Evolutionary conservation across 2,797 vertebrate species (phyloP).

Genomic region (Epinephelus coioides): DNA sequence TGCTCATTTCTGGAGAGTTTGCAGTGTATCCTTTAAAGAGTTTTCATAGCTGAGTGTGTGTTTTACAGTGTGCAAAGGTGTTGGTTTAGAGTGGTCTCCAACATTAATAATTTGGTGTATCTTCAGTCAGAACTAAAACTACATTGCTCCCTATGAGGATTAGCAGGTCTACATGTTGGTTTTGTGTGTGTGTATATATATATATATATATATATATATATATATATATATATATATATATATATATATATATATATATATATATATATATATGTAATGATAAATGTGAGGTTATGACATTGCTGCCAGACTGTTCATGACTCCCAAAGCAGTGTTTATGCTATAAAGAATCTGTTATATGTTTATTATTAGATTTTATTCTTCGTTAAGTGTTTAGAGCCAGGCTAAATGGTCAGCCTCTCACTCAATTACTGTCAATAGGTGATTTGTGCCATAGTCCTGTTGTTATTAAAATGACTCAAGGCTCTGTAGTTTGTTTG

Average conservation of each 20-base stretch:
- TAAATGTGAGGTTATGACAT: slow-evolving; percentile 1
- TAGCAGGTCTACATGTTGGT: neutral
- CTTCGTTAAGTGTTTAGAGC: neutral
- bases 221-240: too few species aligned
- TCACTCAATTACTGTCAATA: neutral
- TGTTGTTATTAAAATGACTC: slow-evolving; percentile 15
- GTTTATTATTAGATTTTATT: neutral
- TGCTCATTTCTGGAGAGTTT: slow-evolving; percentile 4
- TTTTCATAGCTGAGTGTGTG: neutral
- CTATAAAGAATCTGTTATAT: neutral
- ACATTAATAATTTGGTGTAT: neutral
- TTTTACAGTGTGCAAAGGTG: neutral
- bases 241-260: too few species aligned
- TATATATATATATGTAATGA: slow-evolving; percentile 5
- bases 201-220: neutral
- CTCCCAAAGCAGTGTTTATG: slow-evolving; percentile 5
- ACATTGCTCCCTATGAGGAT: neutral
- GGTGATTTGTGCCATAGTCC: neutral
- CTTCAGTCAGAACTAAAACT: slow-evolving; percentile 1
- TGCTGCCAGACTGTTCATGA: slow-evolving; percentile 1
- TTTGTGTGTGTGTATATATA: neutral
- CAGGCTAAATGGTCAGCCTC: neutral
- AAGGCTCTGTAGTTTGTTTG: slow-evolving; percentile 15
- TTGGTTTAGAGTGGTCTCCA: slow-evolving; percentile 5
- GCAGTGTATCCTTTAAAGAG: neutral